phyloP scores from a whole-genome alignment of 92 coral and sea anemone species.

The Bergia sp. region DNA sequence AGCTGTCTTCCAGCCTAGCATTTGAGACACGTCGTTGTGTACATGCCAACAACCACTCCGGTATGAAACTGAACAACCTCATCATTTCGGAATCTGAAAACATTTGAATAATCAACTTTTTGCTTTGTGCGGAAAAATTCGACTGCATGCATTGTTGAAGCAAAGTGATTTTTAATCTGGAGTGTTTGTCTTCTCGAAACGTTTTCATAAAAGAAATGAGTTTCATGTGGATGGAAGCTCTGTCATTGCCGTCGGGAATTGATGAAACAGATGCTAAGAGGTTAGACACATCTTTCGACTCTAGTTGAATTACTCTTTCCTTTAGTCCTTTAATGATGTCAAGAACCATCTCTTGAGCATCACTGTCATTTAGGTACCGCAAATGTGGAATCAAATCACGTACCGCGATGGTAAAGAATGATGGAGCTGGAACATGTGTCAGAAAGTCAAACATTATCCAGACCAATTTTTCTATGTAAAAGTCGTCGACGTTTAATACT shows the following conservation, averaged over 20 bases:
- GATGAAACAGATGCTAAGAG: constrained; percentile 21
- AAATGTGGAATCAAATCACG: background rate
- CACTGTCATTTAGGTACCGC: background rate
- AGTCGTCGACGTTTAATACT: background rate
- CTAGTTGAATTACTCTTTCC: background rate
- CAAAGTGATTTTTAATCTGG: background rate
- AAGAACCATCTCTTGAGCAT: background rate
- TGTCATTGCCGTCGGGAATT: background rate
- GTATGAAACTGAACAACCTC: background rate
- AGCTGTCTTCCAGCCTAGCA: background rate
- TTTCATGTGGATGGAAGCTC: background rate
- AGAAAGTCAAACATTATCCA: constrained; percentile 1
- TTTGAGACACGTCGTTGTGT: background rate
- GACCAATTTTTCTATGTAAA: background rate
- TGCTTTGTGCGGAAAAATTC: background rate
- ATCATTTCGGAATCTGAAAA: background rate
- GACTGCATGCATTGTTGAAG: background rate
- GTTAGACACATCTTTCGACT: background rate
- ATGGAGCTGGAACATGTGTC: too few species aligned
- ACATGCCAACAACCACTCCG: background rate
- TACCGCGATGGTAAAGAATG: background rate
- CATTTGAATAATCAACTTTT: background rate
- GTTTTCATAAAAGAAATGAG: background rate
- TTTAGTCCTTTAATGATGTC: background rate
- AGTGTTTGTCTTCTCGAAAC: background rate